Evolutionary conservation across 2,113 vertebrate genomes (phyloP).

Genomic region (Neolamprologus brichardi): DNA sequence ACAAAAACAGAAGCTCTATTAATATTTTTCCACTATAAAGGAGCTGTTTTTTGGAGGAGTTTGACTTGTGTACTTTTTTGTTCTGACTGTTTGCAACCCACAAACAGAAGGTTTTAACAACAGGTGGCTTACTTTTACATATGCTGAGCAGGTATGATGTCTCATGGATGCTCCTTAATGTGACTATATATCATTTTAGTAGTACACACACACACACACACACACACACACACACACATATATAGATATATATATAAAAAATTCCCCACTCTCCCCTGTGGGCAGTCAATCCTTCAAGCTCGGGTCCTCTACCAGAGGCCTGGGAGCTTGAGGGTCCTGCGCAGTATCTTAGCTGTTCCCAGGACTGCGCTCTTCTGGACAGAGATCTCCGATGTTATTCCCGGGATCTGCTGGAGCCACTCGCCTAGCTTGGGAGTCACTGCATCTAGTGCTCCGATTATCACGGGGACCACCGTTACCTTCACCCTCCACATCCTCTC

Average conservation of each 20-base stretch:
- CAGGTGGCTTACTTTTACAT: not conserved
- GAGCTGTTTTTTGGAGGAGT: not conserved
- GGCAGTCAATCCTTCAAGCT: no score
- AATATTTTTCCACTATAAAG: not conserved
- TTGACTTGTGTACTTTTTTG: not conserved
- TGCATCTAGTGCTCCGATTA: no score
- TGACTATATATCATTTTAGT: not conserved
- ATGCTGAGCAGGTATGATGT: not conserved
- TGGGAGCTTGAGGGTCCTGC: no score
- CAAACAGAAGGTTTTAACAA: not conserved
- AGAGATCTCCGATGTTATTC: no score
- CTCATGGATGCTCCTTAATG: not conserved
- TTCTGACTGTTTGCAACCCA: not conserved
- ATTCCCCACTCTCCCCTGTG: no score
- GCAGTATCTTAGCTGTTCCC: no score
- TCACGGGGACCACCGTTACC: fast-evolving
- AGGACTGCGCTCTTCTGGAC: no score
- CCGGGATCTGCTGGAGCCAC: no score
- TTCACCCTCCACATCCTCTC: no score
- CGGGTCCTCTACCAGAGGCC: no score
- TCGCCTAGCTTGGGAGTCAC: no score
- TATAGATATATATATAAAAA: not conserved
- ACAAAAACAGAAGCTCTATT: not conserved
- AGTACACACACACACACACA: not conserved
- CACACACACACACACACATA: no score